phyloP scores from a whole-genome alignment of 2,113 vertebrate species.

The Oncorhynchus tshawytscha region DNA sequence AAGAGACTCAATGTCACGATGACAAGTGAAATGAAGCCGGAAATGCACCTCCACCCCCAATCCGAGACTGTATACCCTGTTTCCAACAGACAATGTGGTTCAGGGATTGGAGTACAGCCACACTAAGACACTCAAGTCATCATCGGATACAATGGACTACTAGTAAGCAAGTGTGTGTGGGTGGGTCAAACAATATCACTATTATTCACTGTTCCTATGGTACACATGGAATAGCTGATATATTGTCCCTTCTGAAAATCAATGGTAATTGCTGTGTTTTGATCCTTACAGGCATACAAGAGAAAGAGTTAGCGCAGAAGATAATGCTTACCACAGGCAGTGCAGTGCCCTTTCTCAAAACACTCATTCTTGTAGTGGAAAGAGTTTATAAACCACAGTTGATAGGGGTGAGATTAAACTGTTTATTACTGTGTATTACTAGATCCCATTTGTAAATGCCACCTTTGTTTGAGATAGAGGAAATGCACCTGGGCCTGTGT shows the following conservation, averaged over 20 bases:
- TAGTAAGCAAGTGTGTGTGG: too few species aligned
- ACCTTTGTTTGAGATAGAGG: constrained; percentile 51
- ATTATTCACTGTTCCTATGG: neutral
- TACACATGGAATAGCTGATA: neutral
- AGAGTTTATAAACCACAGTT: constrained; percentile 36
- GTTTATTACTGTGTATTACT: constrained; percentile 32
- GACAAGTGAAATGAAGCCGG: neutral
- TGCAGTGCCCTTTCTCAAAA: constrained; percentile 3
- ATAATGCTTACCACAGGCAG: neutral
- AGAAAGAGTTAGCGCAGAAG: neutral
- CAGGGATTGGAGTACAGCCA: too few species aligned
- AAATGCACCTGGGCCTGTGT: constrained; percentile 75
- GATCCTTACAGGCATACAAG: neutral
- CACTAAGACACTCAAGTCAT: too few species aligned
- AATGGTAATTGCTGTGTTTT: neutral
- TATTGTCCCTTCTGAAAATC: neutral
- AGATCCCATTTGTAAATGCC: constrained; percentile 58
- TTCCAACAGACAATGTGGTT: too few species aligned
- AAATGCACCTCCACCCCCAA: too few species aligned
- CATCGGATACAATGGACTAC: too few species aligned
- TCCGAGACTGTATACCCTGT: too few species aligned
- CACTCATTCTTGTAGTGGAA: constrained; percentile 30
- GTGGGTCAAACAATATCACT: neutral
- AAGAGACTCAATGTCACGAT: neutral
- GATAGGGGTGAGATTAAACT: constrained; percentile 44